Percentiles rank a stretch among this genome's conserved stretches.
Conservation (phyloP, 2,888 invertebrate genomes). For the Idaea straminata region DNA sequence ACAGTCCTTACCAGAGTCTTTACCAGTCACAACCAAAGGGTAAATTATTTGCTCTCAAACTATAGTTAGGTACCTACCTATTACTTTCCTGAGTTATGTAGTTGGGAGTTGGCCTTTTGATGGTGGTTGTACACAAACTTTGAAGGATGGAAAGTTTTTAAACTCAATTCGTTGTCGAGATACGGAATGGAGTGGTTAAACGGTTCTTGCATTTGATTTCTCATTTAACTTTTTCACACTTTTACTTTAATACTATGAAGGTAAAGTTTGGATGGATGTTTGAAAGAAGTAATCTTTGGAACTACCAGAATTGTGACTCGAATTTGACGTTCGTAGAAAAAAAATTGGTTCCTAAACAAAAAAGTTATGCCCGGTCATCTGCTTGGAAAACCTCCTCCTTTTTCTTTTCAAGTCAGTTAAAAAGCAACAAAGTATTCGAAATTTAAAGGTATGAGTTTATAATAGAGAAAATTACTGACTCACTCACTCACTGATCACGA, state of each 20-base stretch:
- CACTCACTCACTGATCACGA: no score
- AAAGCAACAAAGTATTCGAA: no score
- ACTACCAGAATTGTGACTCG: no score
- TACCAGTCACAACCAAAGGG: no score
- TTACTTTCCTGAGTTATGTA: background rate
- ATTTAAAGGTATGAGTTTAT: no score
- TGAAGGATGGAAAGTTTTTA: background rate
- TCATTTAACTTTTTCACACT: constrained; percentile 1
- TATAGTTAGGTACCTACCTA: background rate
- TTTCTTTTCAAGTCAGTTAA: no score
- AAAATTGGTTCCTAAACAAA: background rate
- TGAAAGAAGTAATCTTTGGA: background rate
- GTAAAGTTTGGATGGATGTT: background rate
- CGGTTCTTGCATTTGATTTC: constrained; percentile 1
- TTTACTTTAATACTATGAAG: background rate
- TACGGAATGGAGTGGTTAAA: background rate
- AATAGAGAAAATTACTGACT: no score
- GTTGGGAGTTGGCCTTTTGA: background rate
- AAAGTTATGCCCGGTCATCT: no score
- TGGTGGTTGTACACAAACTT: background rate
- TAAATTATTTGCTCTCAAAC: no score
- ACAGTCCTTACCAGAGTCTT: no score
- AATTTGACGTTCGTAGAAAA: no score
- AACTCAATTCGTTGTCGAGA: background rate
- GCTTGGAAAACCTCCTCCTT: no score